Evolutionary conservation across 1,140 invertebrate genomes (phyloP).

Genomic region (Belonocnema kinseyi): DNA sequence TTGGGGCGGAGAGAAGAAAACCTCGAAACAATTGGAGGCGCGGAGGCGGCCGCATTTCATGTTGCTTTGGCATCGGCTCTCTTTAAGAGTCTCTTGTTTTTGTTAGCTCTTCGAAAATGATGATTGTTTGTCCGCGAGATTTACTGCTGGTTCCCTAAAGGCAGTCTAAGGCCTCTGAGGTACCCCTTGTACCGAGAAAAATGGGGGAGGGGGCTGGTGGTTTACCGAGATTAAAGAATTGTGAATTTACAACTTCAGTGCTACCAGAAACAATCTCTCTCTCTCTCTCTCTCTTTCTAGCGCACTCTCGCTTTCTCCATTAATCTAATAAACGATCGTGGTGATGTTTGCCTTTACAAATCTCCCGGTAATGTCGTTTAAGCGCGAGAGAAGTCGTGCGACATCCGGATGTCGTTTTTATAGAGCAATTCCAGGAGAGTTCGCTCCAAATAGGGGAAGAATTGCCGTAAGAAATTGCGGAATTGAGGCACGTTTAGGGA

Average conservation of each 20-base stretch:
- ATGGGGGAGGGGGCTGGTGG: constrained; percentile 44
- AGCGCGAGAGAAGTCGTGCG: constrained; percentile 34
- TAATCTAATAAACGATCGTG: constrained; percentile 55
- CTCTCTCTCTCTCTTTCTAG: constrained; percentile 36
- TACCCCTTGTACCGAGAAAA: constrained; percentile 33
- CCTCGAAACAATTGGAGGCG: constrained; percentile 72
- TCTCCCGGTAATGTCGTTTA: constrained; percentile 43
- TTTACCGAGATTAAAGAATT: constrained; percentile 67
- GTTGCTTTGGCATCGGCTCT: constrained; percentile 67
- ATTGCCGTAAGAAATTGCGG: constrained; percentile 11
- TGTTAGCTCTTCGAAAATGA: constrained; percentile 74
- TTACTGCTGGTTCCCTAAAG: constrained; percentile 63
- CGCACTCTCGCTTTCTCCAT: constrained; percentile 36
- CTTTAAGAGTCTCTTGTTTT: constrained; percentile 72
- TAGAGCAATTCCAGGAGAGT: constrained; percentile 22
- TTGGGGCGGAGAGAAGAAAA: constrained; percentile 57
- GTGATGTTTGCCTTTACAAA: constrained; percentile 54
- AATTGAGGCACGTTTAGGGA: background rate
- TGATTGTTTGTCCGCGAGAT: constrained; percentile 74
- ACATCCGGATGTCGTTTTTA: constrained; percentile 29
- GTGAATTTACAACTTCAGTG: constrained; percentile 56
- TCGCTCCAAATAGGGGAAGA: constrained; percentile 3
- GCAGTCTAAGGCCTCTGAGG: constrained; percentile 46
- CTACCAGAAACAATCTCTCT: constrained; percentile 34
- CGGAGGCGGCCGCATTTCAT: constrained; percentile 72